These are phyloP conservation scores for Spisula subtruncata DNA, from an alignment of 2,888 invertebrate species.

Conservation along the genomic window DNA sequence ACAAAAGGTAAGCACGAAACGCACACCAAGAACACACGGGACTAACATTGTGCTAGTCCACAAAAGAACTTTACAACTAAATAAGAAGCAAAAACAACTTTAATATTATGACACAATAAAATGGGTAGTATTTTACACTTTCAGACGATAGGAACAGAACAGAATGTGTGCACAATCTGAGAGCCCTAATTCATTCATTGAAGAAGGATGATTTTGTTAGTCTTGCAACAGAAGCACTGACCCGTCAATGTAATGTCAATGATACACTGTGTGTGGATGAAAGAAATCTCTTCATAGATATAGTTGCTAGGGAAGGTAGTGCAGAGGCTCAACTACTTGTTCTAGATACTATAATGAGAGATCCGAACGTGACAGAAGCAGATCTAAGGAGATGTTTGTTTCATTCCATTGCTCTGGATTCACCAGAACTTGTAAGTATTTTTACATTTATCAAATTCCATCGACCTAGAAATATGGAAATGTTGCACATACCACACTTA, in stretches of 20 bases:
- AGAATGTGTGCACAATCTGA: conserved; percentile 71
- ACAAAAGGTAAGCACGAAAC: too few relatives aligned
- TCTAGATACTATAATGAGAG: conserved; percentile 62
- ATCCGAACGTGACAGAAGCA: conserved; percentile 63
- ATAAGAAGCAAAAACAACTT: too few relatives aligned
- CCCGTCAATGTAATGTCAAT: conserved; percentile 59
- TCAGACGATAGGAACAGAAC: conserved; percentile 73
- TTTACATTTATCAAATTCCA: neutral
- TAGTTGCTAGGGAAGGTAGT: conserved; percentile 71
- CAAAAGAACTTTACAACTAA: too few relatives aligned
- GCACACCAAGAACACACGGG: too few relatives aligned
- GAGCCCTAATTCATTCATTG: conserved; percentile 60
- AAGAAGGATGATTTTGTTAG: conserved; percentile 64
- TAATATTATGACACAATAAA: neutral
- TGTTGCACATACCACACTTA: neutral
- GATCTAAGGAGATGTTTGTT: conserved; percentile 64
- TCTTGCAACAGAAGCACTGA: conserved; percentile 60
- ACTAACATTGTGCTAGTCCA: too few relatives aligned
- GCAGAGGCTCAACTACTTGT: conserved; percentile 71
- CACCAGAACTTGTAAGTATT: conserved; percentile 51
- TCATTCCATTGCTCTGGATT: conserved; percentile 53
- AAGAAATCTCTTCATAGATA: conserved; percentile 73
- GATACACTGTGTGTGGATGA: conserved; percentile 69
- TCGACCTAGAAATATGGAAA: too few relatives aligned
- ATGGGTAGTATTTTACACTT: neutral